A percentile compares a stretch with the other conserved stretches of the same genome.
These are phyloP conservation scores for Halichondria panicea DNA, from an alignment of 37 sponge, comb jelly and placozoan genomes.

Conservation along the genomic window DNA sequence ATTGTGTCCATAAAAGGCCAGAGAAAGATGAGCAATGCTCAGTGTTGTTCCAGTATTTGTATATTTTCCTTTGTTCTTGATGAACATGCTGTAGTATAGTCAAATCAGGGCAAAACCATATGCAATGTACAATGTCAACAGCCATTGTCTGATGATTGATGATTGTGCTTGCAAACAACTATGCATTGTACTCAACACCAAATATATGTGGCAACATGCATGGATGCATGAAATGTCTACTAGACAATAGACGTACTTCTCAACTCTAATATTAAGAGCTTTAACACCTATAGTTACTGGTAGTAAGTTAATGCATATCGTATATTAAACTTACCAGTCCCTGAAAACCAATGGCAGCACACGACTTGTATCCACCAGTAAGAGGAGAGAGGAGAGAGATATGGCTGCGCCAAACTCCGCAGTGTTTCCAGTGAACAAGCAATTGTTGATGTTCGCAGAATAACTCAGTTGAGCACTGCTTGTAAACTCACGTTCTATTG, in stretches of 20 bases:
- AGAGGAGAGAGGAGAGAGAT: slow-evolving; percentile 5
- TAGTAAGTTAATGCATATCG: too few species aligned
- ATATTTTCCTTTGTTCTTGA: background rate
- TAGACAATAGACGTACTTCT: too few species aligned
- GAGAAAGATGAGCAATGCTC: background rate
- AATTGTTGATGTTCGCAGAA: slow-evolving; percentile 3
- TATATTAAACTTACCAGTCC: background rate
- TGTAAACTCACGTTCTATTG: background rate
- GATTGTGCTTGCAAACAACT: too few species aligned
- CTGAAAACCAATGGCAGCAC: background rate
- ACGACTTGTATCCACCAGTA: background rate
- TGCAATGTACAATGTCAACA: too few species aligned
- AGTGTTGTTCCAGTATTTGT: background rate
- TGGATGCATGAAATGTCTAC: too few species aligned
- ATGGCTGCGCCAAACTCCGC: slow-evolving; percentile 12
- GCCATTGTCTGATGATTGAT: too few species aligned
- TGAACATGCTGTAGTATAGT: too few species aligned
- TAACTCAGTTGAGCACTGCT: background rate
- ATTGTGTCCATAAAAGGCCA: slow-evolving; percentile 10
- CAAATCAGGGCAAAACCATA: too few species aligned
- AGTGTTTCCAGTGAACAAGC: slow-evolving; percentile 8
- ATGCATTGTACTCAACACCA: too few species aligned
- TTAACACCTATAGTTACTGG: too few species aligned
- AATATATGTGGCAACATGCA: too few species aligned
- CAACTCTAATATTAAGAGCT: too few species aligned